Base-by-base conservation (phyloP, 2,888 invertebrate species). In the Cephonodes hylas region DNA sequence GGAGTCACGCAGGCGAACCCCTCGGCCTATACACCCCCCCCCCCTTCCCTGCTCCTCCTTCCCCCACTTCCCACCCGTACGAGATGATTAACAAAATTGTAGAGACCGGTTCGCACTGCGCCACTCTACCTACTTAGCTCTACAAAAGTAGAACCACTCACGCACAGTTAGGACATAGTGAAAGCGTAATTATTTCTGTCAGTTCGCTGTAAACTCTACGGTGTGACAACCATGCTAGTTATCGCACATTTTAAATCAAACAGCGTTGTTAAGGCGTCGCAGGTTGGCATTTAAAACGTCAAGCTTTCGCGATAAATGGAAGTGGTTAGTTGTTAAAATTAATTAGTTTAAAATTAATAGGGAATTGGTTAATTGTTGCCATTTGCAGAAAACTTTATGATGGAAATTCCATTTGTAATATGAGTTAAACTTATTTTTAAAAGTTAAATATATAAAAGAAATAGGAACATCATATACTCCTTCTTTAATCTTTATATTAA, bases 51-150 rank as follows among this genome's bases (percentile, higher is more conserved):
- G n/a, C n/a, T n/a, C n/a, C n/a, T n/a, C n/a, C n/a, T n/a, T n/a
- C n/a, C n/a, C 66, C 53, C 15, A 57, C 62, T 65, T 22, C 61
- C 65, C 64, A 63, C 71, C 70, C 75, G 76, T 75, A 77, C 71
- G 79, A 75, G 77, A 76, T 81, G 84, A 85, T 85, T 85, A 85
- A 82, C 83, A 75, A 84, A 86, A 85, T 86, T 84, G 84, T 80
- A 77, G 81, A 77, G 80, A 80, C 83, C 71, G 77, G 80, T 74
- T 77, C 77, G 80, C 81, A 84, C 68, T 84, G 83, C 83, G 81
- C 77, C 71, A 80, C 73, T 76, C 66, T 61, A 18, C 34, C 44
- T 44, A 57, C 42, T 38, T 58, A 58, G n/a, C 57, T 38, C 13
- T 45, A 27, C 48, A 48, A 60, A 60, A 60, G 46, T 60, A 60